phyloP scores from a whole-genome alignment of 2,113 vertebrate genomes.

The Tetrax tetrax region DNA sequence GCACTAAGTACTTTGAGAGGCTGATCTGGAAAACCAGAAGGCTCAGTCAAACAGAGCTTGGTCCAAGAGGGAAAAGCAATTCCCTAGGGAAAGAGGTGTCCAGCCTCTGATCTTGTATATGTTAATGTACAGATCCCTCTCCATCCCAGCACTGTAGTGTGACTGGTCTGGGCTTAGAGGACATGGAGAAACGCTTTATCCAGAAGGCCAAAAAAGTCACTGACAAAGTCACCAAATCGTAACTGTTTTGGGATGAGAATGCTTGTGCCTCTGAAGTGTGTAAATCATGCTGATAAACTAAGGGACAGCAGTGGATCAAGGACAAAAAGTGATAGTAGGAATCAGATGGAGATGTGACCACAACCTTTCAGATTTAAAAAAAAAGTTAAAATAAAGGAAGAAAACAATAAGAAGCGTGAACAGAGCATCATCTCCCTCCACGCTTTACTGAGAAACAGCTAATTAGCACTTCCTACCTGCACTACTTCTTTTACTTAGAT shows the following conservation, averaged over 20 bases:
- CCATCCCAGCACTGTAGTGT: neutral
- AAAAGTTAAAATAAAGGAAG: neutral
- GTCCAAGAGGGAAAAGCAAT: neutral
- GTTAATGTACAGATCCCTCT: neutral
- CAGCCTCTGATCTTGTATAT: neutral
- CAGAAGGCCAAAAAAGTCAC: neutral
- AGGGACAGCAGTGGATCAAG: neutral
- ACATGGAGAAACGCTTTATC: neutral
- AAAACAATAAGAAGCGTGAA: neutral
- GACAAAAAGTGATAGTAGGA: neutral
- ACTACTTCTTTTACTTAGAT: neutral
- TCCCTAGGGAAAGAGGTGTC: rapidly evolving
- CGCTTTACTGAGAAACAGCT: neutral
- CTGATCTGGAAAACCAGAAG: neutral
- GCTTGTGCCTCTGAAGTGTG: neutral
- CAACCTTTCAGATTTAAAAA: neutral
- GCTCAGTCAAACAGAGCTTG: neutral
- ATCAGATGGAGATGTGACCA: neutral
- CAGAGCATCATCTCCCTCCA: neutral
- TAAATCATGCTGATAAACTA: neutral
- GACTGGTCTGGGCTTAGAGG: neutral
- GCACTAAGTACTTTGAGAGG: neutral
- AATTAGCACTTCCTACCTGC: neutral
- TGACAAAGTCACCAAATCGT: neutral
- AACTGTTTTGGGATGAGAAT: neutral